phyloP scores from a whole-genome alignment of 2,888 invertebrate species.

The Erebia aethiops region DNA sequence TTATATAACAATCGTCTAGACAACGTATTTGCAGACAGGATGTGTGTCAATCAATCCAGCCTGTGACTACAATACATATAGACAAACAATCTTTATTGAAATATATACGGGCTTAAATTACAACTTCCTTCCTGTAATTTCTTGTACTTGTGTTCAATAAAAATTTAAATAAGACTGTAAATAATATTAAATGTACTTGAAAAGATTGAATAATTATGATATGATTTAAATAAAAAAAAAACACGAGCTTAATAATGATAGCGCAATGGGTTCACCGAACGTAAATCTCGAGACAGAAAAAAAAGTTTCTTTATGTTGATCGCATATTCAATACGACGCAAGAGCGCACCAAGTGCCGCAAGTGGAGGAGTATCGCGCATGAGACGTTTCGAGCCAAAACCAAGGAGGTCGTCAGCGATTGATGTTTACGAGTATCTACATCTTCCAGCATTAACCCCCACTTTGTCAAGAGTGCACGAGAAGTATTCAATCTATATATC shows the following conservation, averaged over 20 bases:
- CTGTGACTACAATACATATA: slow-evolving; percentile 30
- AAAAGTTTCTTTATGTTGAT: slow-evolving; percentile 22
- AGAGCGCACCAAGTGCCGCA: background rate
- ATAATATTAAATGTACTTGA: background rate
- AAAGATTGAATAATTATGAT: background rate
- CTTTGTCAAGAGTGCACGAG: no score
- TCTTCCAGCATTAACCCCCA: no score
- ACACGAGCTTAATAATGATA: slow-evolving; percentile 14
- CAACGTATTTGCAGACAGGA: slow-evolving; percentile 37
- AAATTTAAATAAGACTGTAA: background rate
- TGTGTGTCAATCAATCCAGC: slow-evolving; percentile 34
- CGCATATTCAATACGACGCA: background rate
- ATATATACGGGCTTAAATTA: slow-evolving; percentile 32
- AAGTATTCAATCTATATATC: no score
- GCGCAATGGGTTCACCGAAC: slow-evolving; percentile 42
- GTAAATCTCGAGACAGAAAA: slow-evolving; percentile 42
- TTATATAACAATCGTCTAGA: slow-evolving; percentile 31
- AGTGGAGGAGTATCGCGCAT: background rate
- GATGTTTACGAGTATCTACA: no score
- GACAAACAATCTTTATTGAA: slow-evolving; percentile 30
- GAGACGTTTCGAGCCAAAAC: no score
- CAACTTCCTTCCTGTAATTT: slow-evolving; percentile 18
- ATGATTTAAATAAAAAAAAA: slow-evolving; percentile 6
- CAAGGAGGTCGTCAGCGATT: no score
- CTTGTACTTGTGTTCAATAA: no score